Evolutionary conservation across 2,797 vertebrate genomes (phyloP).

Genomic region (Taeniopygia guttata): DNA sequence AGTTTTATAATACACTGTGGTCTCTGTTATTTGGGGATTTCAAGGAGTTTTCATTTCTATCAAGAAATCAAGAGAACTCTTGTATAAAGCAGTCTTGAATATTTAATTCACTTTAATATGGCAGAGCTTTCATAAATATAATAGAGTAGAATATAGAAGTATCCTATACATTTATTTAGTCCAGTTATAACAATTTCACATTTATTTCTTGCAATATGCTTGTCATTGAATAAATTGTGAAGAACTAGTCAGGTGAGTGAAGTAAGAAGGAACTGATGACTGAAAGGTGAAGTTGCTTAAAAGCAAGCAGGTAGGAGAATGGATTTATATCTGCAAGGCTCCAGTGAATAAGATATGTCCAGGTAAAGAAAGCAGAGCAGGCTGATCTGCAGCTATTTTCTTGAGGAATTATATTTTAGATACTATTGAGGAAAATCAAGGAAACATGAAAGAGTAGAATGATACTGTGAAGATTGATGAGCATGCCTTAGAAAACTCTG

Average conservation of each 20-base stretch:
- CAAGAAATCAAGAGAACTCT: background rate
- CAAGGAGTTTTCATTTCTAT: constrained; percentile 15
- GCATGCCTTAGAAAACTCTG: background rate
- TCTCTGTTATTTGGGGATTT: background rate
- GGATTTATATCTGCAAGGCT: background rate
- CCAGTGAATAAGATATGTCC: background rate
- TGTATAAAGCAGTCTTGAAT: background rate
- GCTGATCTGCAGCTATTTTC: background rate
- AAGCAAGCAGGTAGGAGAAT: background rate
- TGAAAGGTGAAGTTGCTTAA: background rate
- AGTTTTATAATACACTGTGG: constrained; percentile 32
- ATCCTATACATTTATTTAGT: background rate
- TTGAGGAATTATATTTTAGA: background rate
- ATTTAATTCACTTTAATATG: background rate
- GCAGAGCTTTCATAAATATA: background rate
- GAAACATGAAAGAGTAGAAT: background rate
- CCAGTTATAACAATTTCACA: background rate
- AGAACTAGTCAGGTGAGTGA: background rate
- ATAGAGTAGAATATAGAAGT: background rate
- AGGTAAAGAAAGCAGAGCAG: background rate
- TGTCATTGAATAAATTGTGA: background rate
- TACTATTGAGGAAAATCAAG: background rate
- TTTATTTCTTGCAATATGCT: background rate
- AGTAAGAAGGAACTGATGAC: background rate
- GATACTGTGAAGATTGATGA: background rate